These are phyloP conservation scores for Pagetopsis macropterus DNA, from an alignment of 2,797 vertebrate genomes.

Conservation along the genomic window DNA sequence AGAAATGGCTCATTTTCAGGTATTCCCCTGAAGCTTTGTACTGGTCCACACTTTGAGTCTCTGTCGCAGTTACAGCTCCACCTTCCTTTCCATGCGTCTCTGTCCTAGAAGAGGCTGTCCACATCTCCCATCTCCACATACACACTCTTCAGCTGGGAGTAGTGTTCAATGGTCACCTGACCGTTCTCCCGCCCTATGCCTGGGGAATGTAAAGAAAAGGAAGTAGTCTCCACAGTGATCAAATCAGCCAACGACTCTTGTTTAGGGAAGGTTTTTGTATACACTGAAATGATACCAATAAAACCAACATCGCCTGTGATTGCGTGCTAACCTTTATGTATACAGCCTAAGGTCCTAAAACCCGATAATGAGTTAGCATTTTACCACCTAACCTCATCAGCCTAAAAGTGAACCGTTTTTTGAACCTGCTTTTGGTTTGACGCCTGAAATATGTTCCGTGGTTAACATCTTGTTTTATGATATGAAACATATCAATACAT, in stretches of 20 bases:
- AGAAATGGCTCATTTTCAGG: not conserved
- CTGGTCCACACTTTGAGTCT: slow-evolving; percentile 6
- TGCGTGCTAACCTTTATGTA: too few relatives aligned
- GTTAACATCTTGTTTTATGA: too few relatives aligned
- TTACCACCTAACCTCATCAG: too few relatives aligned
- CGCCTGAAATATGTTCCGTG: too few relatives aligned
- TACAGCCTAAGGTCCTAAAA: too few relatives aligned
- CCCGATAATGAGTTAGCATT: too few relatives aligned
- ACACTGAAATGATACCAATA: not conserved
- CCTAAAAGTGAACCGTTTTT: too few relatives aligned
- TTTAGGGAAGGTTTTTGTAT: not conserved
- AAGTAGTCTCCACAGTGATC: not conserved
- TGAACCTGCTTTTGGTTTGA: too few relatives aligned
- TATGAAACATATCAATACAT: too few relatives aligned
- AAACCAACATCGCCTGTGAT: not conserved
- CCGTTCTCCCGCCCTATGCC: slow-evolving; percentile 97
- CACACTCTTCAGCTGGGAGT: slow-evolving; percentile 95
- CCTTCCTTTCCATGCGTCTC: not conserved
- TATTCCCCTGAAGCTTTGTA: slow-evolving; percentile 6
- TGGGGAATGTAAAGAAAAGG: slow-evolving; percentile 62
- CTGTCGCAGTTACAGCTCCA: slow-evolving; percentile 16
- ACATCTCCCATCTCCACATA: slow-evolving; percentile 97
- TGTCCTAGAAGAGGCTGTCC: slow-evolving; percentile 88
- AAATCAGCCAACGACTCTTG: not conserved
- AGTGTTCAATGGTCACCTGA: slow-evolving; percentile 91